Percentiles rank a stretch among this genome's conserved stretches.
Conservation (phyloP, 2,797 vertebrate species). For the Telmatherina bonti region DNA sequence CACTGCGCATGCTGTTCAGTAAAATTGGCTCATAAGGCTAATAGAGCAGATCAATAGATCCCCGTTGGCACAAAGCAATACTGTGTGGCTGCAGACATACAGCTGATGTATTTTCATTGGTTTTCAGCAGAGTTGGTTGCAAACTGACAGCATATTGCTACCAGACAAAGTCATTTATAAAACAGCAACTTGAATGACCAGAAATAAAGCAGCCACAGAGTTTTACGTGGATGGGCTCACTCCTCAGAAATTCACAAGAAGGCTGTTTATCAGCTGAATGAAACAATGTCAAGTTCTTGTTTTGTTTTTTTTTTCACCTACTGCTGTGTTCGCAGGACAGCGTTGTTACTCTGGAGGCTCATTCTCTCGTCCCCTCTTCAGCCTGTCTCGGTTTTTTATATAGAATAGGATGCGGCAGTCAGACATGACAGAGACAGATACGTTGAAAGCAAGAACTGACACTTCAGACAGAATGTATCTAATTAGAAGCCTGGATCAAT, state of each 20-base stretch:
- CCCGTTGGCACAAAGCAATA: slow-evolving; percentile 36
- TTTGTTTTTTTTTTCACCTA: slow-evolving; percentile 21
- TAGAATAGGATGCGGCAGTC: slow-evolving; percentile 39
- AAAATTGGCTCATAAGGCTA: slow-evolving; percentile 13
- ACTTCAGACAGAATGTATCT: slow-evolving; percentile 65
- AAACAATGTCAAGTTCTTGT: slow-evolving; percentile 48
- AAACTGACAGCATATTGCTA: slow-evolving; percentile 24
- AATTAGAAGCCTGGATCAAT: slow-evolving; percentile 76
- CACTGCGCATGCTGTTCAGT: neutral
- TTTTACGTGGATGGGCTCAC: slow-evolving; percentile 40
- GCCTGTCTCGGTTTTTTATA: slow-evolving; percentile 31
- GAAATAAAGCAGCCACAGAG: slow-evolving; percentile 34
- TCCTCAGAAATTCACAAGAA: slow-evolving; percentile 13
- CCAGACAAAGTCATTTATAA: slow-evolving; percentile 31
- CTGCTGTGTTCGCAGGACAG: slow-evolving; percentile 42
- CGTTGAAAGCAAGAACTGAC: slow-evolving; percentile 38
- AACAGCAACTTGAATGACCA: slow-evolving; percentile 23
- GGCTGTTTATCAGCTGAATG: slow-evolving; percentile 30
- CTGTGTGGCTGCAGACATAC: slow-evolving; percentile 23
- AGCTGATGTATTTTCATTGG: slow-evolving; percentile 43
- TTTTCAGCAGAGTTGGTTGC: slow-evolving; percentile 44
- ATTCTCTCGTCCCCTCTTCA: slow-evolving; percentile 45
- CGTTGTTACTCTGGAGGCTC: slow-evolving; percentile 40
- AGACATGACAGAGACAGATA: slow-evolving; percentile 48
- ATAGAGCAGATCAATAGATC: slow-evolving; percentile 7